phyloP scores from a whole-genome alignment of 2,888 invertebrate genomes.

The Melipona beecheii region DNA sequence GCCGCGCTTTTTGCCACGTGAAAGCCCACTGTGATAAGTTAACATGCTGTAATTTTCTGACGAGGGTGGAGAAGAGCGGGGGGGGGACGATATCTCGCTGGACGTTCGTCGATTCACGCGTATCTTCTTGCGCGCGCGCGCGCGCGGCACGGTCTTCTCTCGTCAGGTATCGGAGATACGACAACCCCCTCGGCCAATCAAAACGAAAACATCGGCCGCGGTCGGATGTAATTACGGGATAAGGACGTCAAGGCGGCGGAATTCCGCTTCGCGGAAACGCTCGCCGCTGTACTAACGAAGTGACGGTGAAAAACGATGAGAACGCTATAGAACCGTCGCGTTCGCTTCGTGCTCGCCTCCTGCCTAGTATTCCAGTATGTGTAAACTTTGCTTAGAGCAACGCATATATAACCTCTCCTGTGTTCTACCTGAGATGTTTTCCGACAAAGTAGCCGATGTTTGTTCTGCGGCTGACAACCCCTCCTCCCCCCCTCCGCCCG shows the following conservation, averaged over 20 bases:
- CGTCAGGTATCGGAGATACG: slow-evolving; percentile 34
- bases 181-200: slow-evolving; percentile 57
- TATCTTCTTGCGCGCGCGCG: slow-evolving; percentile 38
- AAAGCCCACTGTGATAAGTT: slow-evolving; percentile 19
- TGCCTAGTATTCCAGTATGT: slow-evolving; percentile 61
- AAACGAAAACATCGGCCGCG: slow-evolving; percentile 49
- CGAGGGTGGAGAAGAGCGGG: background rate
- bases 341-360: slow-evolving; percentile 39
- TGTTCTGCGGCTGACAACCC: slow-evolving; percentile 51
- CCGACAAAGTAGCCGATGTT: slow-evolving; percentile 75
- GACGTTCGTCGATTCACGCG: slow-evolving; percentile 32
- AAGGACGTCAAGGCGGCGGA: slow-evolving; percentile 48
- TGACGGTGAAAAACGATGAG: slow-evolving; percentile 66
- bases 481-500: background rate
- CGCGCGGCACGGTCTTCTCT: background rate
- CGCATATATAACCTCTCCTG: slow-evolving; percentile 60
- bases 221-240: slow-evolving; percentile 56
- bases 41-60: slow-evolving; percentile 20
- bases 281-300: slow-evolving; percentile 63
- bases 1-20: slow-evolving; percentile 18
- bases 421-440: slow-evolving; percentile 74
- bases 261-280: slow-evolving; percentile 67
- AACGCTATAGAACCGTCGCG: slow-evolving; percentile 49
- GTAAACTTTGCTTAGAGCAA: slow-evolving; percentile 67
- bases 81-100: slow-evolving; percentile 16